A percentile compares a stretch with the other conserved stretches of the same genome.
phyloP scores from a whole-genome alignment of 2,888 invertebrate species.

The Drosophila algonquin region DNA sequence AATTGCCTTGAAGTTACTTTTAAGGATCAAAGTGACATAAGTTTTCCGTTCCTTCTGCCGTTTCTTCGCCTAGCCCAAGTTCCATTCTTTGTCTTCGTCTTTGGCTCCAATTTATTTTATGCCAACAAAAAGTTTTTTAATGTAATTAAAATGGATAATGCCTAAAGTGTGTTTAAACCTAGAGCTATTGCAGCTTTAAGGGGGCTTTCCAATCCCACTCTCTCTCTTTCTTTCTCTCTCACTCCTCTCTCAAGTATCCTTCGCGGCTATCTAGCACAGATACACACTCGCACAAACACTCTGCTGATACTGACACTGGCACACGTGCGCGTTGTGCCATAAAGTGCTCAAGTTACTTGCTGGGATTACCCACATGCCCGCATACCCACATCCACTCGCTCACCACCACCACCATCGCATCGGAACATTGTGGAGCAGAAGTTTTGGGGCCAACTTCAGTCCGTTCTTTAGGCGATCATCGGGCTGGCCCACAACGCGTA shows the following conservation, averaged over 20 bases:
- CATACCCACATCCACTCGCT: conserved; percentile 2
- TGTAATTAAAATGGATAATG: conserved; percentile 76
- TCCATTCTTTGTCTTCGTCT: conserved; percentile 28
- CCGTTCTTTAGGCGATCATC: conserved; percentile 36
- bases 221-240: not conserved
- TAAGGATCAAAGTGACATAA: conserved; percentile 77
- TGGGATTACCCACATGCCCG: conserved; percentile 54
- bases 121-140: conserved; percentile 68
- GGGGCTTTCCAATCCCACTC: conserved; percentile 8
- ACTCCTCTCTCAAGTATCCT: conserved; percentile 17
- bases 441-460: not conserved
- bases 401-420: conserved; percentile 4
- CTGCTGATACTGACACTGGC: conserved; percentile 22
- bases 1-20: conserved; percentile 69
- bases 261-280: conserved; percentile 27
- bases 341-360: conserved; percentile 74
- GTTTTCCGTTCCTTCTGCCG: conserved; percentile 42
- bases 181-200: conserved; percentile 53
- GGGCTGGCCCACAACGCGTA: conserved; percentile 62
- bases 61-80: not conserved
- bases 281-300: conserved; percentile 23
- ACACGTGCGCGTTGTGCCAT: conserved; percentile 61
- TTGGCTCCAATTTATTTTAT: conserved; percentile 73
- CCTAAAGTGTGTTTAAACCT: conserved; percentile 57
- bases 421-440: not conserved